Conservation (phyloP, 2,113 vertebrate species). For the Electrona antarctica region DNA sequence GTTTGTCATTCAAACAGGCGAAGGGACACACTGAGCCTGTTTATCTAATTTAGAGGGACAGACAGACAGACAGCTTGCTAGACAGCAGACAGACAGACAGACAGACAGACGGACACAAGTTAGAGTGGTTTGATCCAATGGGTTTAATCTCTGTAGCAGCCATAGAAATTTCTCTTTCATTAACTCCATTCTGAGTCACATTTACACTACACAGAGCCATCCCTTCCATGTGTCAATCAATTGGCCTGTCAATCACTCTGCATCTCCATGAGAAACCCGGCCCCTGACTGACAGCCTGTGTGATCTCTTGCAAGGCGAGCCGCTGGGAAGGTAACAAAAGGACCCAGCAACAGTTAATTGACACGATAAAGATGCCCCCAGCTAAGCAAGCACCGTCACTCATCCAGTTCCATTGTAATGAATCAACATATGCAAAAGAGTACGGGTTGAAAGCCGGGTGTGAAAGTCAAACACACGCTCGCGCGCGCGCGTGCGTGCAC, state of each 20-base stretch:
- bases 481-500: no score
- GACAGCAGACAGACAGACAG: background rate
- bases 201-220: constrained; percentile 71
- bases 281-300: constrained; percentile 74
- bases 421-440: constrained; percentile 53
- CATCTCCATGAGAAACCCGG: constrained; percentile 57
- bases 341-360: constrained; percentile 66
- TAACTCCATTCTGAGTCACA: constrained; percentile 69
- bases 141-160: constrained; percentile 20
- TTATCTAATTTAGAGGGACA: constrained; percentile 5
- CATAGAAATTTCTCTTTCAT: constrained; percentile 67
- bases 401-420: constrained; percentile 53
- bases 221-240: constrained; percentile 63
- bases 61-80: constrained; percentile 6
- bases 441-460: no score
- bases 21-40: constrained; percentile 15
- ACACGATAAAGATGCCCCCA: constrained; percentile 72
- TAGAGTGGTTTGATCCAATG: constrained; percentile 31
- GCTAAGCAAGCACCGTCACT: constrained; percentile 68
- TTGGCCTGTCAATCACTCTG: constrained; percentile 69
- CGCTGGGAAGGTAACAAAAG: constrained; percentile 72
- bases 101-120: constrained; percentile 11
- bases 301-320: constrained; percentile 72
- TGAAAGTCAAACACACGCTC: no score
- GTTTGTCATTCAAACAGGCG: constrained; percentile 68